Percentiles rank a stretch among this genome's conserved stretches.
These are phyloP conservation scores for Dynastes maya DNA, from an alignment of 2,888 invertebrate species.

Conservation along the genomic window DNA sequence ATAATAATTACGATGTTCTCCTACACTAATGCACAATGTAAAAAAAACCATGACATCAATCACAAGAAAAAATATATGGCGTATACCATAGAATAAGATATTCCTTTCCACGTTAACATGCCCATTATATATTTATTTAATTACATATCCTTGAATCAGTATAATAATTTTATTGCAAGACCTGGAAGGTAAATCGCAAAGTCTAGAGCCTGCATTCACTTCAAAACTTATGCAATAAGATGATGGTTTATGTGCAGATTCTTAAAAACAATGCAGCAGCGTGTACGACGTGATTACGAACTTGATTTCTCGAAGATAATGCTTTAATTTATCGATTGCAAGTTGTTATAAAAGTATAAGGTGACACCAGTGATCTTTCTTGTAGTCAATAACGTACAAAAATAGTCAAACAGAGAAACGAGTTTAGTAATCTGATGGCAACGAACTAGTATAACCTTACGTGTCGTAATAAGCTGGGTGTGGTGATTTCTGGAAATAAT, in stretches of 20 bases:
- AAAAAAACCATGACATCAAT: background rate
- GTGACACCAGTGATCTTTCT: too few relatives aligned
- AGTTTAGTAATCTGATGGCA: background rate
- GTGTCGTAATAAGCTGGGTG: background rate
- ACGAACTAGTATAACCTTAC: conserved; percentile 2
- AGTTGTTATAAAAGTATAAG: too few relatives aligned
- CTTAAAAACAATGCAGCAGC: too few relatives aligned
- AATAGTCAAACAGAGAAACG: background rate
- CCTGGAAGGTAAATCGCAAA: conserved; percentile 9
- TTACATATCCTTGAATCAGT: background rate
- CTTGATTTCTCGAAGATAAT: too few relatives aligned
- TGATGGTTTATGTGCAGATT: too few relatives aligned
- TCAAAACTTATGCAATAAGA: too few relatives aligned
- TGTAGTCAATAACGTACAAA: too few relatives aligned
- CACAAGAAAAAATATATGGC: background rate
- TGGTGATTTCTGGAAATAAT: too few relatives aligned
- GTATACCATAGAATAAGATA: too few relatives aligned
- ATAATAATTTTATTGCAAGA: conserved; percentile 10
- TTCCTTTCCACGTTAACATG: background rate
- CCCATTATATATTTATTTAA: background rate
- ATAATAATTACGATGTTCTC: background rate
- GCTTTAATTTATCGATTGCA: too few relatives aligned
- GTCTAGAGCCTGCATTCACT: too few relatives aligned
- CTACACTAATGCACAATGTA: background rate
- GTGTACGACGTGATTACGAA: too few relatives aligned